Evolutionary conservation across 2,888 invertebrate genomes (phyloP).

Genomic region (Neuroscelio doddi): DNA sequence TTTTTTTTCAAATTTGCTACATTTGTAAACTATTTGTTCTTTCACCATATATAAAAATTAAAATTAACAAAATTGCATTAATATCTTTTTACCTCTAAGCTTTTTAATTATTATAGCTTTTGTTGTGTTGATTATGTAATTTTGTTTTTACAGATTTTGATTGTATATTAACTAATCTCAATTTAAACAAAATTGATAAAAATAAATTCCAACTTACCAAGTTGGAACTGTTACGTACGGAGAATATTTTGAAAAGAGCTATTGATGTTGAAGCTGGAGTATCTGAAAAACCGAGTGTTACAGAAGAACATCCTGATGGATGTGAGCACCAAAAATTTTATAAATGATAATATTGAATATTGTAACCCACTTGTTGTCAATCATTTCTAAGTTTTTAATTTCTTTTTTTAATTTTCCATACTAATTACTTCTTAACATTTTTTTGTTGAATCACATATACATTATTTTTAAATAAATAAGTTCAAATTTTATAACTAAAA

Average conservation of each 20-base stretch:
- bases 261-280: conserved; percentile 86
- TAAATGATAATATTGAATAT: too few relatives aligned
- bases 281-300: conserved; percentile 77
- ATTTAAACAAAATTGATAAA: conserved; percentile 82
- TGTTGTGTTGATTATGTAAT: not conserved
- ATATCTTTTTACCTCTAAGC: not conserved
- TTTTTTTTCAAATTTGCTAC: too few relatives aligned
- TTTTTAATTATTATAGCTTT: conserved; percentile 11
- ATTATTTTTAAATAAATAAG: too few relatives aligned
- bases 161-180: conserved; percentile 89
- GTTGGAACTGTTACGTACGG: conserved; percentile 84
- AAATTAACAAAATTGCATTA: conserved; percentile 4
- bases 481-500: conserved; percentile 1
- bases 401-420: conserved; percentile 10
- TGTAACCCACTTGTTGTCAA: too few relatives aligned
- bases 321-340: too few relatives aligned
- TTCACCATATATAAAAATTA: too few relatives aligned
- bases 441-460: conserved; percentile 11
- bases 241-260: conserved; percentile 88
- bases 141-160: conserved; percentile 80
- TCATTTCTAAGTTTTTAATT: too few relatives aligned
- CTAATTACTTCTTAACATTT: conserved; percentile 7
- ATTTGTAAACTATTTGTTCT: conserved; percentile 1
- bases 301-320: conserved; percentile 90
- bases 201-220: conserved; percentile 81